phyloP scores from a whole-genome alignment of 1,140 invertebrate genomes.

The Berghia stephanieae region DNA sequence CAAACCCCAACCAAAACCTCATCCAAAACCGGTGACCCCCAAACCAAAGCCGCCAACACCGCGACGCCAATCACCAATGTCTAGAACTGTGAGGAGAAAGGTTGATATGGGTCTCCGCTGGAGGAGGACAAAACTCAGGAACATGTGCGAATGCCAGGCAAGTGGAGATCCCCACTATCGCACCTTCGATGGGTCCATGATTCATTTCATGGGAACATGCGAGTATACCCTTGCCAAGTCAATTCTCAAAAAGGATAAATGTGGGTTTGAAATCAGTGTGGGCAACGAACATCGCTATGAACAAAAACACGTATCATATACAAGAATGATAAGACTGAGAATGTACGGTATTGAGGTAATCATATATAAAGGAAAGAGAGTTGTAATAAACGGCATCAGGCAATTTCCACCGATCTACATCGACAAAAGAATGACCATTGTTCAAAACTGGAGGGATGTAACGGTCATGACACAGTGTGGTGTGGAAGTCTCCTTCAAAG shows the following conservation, averaged over 20 bases:
- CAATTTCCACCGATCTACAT: conserved; percentile 37
- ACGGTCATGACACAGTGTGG: conserved; percentile 41
- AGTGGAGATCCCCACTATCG: conserved; percentile 93
- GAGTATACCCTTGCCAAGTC: conserved; percentile 60
- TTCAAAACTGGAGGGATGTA: conserved; percentile 33
- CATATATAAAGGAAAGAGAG: conserved; percentile 81
- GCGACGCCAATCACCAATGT: no score
- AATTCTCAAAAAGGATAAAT: conserved; percentile 30
- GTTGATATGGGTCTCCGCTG: no score
- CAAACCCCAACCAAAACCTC: no score
- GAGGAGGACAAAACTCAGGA: no score
- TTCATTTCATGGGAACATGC: conserved; percentile 79
- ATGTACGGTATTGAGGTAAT: conserved; percentile 76
- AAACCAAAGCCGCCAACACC: no score
- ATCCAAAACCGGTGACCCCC: no score
- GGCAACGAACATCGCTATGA: conserved; percentile 74
- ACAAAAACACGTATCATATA: conserved; percentile 39
- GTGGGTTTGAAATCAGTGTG: conserved; percentile 84
- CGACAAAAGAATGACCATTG: conserved; percentile 32
- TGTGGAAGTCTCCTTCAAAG: conserved; percentile 82
- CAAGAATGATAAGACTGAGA: conserved; percentile 69
- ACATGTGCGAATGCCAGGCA: conserved; percentile 85
- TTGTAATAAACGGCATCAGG: conserved; percentile 70
- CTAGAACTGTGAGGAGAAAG: no score
- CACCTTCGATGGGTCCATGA: conserved; percentile 91